Percentiles rank a stretch among this genome's conserved stretches.
Evolutionary conservation across 2,113 vertebrate species (phyloP).

Genomic region (Oreotragus oreotragus): DNA sequence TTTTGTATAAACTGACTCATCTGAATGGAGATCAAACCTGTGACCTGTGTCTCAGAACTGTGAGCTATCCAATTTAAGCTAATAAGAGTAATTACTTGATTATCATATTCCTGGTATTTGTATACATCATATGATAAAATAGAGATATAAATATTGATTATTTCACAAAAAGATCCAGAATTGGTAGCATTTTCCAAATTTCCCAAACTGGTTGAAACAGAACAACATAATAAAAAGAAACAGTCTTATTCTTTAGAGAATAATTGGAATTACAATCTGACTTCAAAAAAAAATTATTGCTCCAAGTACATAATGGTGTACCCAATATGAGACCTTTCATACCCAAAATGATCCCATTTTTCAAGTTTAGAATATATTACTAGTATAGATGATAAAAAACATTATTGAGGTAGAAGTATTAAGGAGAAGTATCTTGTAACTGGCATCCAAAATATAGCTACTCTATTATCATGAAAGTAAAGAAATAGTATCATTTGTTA

Average conservation of each 20-base stretch:
- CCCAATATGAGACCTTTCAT: not conserved
- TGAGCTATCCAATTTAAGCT: not conserved
- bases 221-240: not conserved
- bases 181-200: not conserved
- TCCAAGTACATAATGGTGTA: not conserved
- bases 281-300: not conserved
- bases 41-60: not conserved
- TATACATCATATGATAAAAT: not conserved
- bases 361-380: not conserved
- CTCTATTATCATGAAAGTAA: not conserved
- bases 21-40: not conserved
- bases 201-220: not conserved
- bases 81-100: not conserved
- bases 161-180: conserved; percentile 14
- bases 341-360: not conserved
- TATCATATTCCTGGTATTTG: not conserved
- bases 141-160: not conserved
- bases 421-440: not conserved
- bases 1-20: not conserved
- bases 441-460: not conserved
- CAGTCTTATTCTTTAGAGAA: not conserved
- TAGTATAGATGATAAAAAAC: not conserved
- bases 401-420: not conserved
- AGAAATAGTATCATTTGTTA: not conserved
- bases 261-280: not conserved